Base-by-base conservation (phyloP, 2,888 invertebrate species). In the Lagria hirta region DNA sequence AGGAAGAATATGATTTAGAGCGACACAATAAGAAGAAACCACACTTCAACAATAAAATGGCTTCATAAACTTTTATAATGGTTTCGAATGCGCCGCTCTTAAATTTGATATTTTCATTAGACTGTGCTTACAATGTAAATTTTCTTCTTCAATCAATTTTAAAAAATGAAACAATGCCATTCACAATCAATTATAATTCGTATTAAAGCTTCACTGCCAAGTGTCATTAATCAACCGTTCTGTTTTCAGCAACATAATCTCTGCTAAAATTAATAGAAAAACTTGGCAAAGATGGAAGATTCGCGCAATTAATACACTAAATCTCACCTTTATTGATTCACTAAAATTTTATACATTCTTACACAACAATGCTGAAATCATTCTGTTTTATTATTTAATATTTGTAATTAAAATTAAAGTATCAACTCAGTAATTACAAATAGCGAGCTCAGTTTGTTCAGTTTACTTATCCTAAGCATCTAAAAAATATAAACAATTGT, bases 1-100 rank as follows among this genome's bases (percentile, higher is more conserved):
- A 42, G 48, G 46, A 44, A n/a, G 48, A 57, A 49, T 37, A 51
- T 58, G 56, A 58, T 58, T 54, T 58, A 58, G 44, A 11, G 44
- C 36, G 30, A 43, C 20, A 33, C 23, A 35, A 24, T 36, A 46
- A 48, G 51, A 52, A 54, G 47, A 51, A 32, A 22, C 16, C 44
- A 43, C n/a, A n/a, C n/a, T n/a, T 49, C 45, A 52, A 48, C 49
- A 48, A 48, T 51, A 52, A 52, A 54, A 48, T 22, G 23, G 20
- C 33, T 10, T 33, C 23, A 44, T 43, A 50, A 50, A 43, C 18
- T 40, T 26, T 36, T 42, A 34, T 34, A 33, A 42, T 45, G 43
- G 37, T 16, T 27, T 23, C 18, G 15, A 29, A 28, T 28, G 20
- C 36, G 8, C 26, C 15, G 24, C 26, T 26, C 26, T 29, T 30